Evolutionary conservation across 2,888 invertebrate species (phyloP).

Genomic region (Cylindroiulus punctatus): DNA sequence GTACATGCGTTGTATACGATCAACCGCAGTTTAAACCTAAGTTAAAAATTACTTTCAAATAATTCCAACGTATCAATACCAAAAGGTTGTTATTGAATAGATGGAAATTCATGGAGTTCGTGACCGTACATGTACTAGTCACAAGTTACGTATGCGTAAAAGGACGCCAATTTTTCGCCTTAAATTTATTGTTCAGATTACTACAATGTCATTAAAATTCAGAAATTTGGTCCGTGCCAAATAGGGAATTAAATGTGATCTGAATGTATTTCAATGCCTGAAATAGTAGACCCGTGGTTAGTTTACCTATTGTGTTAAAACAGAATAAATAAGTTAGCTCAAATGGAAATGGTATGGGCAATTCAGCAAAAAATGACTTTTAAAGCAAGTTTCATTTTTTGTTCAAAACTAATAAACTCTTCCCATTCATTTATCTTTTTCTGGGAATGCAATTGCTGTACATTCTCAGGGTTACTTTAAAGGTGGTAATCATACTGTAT

Average conservation of each 20-base stretch:
- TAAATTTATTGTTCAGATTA: background rate
- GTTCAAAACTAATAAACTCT: background rate
- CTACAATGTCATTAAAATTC: background rate
- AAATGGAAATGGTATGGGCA: too few species aligned
- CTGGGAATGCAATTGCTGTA: background rate
- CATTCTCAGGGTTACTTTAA: background rate
- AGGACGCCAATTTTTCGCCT: background rate
- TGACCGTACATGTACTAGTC: background rate
- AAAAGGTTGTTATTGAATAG: too few species aligned
- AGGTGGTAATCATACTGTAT: too few species aligned
- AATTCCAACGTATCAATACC: too few species aligned
- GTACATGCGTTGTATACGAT: background rate
- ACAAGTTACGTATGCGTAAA: background rate
- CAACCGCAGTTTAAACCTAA: background rate
- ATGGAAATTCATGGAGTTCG: background rate
- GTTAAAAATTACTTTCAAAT: background rate
- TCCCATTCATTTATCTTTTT: background rate
- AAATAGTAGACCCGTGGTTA: background rate
- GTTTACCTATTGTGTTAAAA: background rate
- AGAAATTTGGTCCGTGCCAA: slow-evolving; percentile 13
- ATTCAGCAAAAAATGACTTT: too few species aligned
- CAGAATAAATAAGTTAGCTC: too few species aligned
- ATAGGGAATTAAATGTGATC: background rate
- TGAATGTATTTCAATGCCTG: background rate
- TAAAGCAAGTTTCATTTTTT: too few species aligned